Evolutionary conservation across 2,113 vertebrate genomes (phyloP).

Genomic region (Sterrhoptilus dennistouni): DNA sequence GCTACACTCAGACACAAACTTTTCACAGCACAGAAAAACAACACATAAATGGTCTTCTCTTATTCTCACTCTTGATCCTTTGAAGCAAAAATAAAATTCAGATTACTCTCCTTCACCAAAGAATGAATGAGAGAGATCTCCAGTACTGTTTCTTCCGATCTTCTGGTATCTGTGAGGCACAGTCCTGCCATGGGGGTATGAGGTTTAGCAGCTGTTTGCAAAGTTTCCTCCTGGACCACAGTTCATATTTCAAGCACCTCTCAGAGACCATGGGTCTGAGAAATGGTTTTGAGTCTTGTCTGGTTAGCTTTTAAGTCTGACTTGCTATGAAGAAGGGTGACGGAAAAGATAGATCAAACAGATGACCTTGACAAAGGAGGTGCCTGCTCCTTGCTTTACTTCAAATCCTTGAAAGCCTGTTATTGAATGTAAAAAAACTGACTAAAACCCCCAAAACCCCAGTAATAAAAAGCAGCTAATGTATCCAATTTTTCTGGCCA

Average conservation of each 20-base stretch:
- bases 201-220: not conserved
- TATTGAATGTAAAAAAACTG: not conserved
- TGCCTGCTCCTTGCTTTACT: not conserved
- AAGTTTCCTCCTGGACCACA: not conserved
- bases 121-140: not conserved
- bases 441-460: not conserved
- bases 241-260: not conserved
- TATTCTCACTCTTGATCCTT: not conserved
- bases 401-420: not conserved
- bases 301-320: not conserved
- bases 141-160: not conserved
- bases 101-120: not conserved
- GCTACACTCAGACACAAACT: not conserved
- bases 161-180: not conserved
- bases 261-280: not conserved
- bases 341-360: not conserved
- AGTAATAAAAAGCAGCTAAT: constrained; percentile 29
- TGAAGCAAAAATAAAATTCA: not conserved
- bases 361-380: not conserved
- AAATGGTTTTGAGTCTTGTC: not conserved
- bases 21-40: not conserved
- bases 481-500: constrained; percentile 36
- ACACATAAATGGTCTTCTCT: not conserved
- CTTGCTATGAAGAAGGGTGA: not conserved
- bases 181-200: not conserved